These are phyloP conservation scores for Hypomesus transpacificus DNA, from an alignment of 2,113 vertebrate species.

Conservation along the genomic window DNA sequence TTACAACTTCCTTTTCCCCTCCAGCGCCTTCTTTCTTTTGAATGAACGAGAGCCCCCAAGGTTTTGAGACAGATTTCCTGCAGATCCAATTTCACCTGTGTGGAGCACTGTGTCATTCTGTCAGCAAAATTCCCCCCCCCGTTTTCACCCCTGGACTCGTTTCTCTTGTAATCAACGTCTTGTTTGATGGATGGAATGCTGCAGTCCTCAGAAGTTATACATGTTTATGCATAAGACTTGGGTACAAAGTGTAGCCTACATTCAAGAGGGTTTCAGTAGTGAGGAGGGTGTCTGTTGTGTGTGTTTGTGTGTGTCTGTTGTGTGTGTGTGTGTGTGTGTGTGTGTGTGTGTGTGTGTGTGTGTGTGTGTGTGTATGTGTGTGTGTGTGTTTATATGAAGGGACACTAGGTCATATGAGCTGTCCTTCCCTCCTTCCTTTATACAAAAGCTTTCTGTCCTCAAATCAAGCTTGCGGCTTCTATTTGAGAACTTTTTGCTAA, in stretches of 20 bases:
- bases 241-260: too few relatives aligned
- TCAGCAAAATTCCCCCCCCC: not conserved
- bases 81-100: slow-evolving; percentile 5
- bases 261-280: too few relatives aligned
- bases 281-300: too few relatives aligned
- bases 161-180: not conserved
- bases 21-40: not conserved
- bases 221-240: not conserved
- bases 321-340: not conserved
- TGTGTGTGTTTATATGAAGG: not conserved
- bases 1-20: not conserved
- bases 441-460: too few relatives aligned
- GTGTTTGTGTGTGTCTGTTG: not conserved
- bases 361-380: not conserved
- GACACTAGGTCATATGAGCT: not conserved
- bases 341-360: not conserved
- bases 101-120: slow-evolving; percentile 6
- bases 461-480: too few relatives aligned
- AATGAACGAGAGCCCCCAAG: slow-evolving; percentile 1
- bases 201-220: not conserved
- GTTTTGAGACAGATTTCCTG: not conserved
- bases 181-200: not conserved
- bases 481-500: too few relatives aligned
- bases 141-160: not conserved
- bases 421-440: not conserved